Evolutionary conservation across 2,797 vertebrate genomes (phyloP), one percentile per base, ranked within the genome.

Genomic region (Jordanella pulchra): DNA sequence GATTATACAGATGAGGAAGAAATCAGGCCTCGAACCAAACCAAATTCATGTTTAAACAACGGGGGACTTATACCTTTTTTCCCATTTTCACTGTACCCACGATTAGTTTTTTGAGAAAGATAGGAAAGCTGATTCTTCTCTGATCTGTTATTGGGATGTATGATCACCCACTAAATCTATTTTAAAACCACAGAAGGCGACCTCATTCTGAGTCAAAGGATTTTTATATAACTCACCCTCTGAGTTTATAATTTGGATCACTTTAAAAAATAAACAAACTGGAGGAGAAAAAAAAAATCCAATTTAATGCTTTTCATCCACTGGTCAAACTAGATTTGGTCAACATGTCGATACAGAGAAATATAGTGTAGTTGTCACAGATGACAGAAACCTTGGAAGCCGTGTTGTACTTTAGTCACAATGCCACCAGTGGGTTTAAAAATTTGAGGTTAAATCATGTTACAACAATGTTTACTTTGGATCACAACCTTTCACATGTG

Each of bases 381-480:
- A 48, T 69, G 42, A 70, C 67, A 69, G 64, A 67, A 70, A 25
- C 50, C 45, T 3, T 27, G 44, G 55, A 69, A 81, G 32, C 58
- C 25, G 14, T 58, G 30, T 1, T 60, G 27, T 1, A 27, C 53
- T 71, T 56, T 23, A 65, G 45, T 70, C 66, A 66, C 35, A 70
- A 21, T 61, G 42, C 67, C 9, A 3, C 17, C 71, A 67, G 35
- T 15, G 27, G 66, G 54, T 69, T 58, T 28, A 42, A 71, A 27
- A 12, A 25, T 76, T 64, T 69, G 15, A 66, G 64, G 73, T 25
- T 86, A 79, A 87, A 83, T 87, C 81, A 86, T 77, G 53, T 69
- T 68, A 55, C 69, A 53, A 75, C 73, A 81, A 74, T 84, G 71
- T 86, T 80, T 63, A 75, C 67, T 14, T 51, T 82, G 76, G 76